Base-by-base conservation (phyloP, 2,113 vertebrate species). In the Mungos mungo region DNA sequence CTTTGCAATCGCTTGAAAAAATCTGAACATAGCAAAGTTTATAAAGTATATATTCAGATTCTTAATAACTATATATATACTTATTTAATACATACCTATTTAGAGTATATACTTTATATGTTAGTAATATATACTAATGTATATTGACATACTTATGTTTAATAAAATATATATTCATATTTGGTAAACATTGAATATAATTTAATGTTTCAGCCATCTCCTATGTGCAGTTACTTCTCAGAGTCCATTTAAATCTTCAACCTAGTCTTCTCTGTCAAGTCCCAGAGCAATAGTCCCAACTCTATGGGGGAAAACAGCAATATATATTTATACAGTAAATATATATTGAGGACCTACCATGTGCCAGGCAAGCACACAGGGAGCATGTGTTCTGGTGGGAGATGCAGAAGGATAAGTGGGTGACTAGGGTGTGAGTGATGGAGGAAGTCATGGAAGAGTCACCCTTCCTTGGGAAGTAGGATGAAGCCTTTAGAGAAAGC, bases 1-100 rank as follows among this genome's bases (percentile, higher is more conserved):
- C 18, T 83, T 95, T 68, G 29, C 38, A 93, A 79, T 35, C 52
- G 71, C 15, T 72, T 85, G 94, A 66, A 84, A 90, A 90, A 96
- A 68, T 72, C 25, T 79, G 54, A 87, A 71, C 21, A 29, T 7
- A 31, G 27, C 14, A 47, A 47, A 47, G 41, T 77, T 77, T 47
- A 47, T 52, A 69, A 81, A 47, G 35, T 31, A 50, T 68, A 76
- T 47, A 77, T 69, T 95, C 41, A 72, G 33, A 66, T 76, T 60
- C 83, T 47, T 63, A 68, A 69, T 90, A 93, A 79, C 13, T 35
- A 90, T 7, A 41, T n/a, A 89, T 60, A 71, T 74, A 74, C 35
- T 54, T 63, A 81, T 69, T 77, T 83, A 69, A 82, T 68, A 83
- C 3, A 47, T 84, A 52, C 11, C 41, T 77, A 47, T 76, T 33